A percentile compares a stretch with the other conserved stretches of the same genome.
phyloP scores from a whole-genome alignment of 2,113 vertebrate genomes.

The Cephalopholis sonnerati region DNA sequence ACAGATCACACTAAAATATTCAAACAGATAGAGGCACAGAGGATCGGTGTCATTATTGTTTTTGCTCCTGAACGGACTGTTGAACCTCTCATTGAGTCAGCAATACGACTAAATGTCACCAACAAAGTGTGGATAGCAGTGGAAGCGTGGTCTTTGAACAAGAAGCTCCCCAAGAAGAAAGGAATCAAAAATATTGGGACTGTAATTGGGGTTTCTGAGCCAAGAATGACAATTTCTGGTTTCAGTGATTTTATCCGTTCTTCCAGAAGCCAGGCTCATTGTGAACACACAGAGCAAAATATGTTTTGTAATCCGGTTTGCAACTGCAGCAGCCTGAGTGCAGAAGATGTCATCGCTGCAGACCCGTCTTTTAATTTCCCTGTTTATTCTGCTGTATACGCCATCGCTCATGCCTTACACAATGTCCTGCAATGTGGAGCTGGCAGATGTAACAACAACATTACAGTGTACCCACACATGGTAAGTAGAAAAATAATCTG shows the following conservation, averaged over 20 bases:
- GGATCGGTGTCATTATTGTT: slow-evolving; percentile 71
- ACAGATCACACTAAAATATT: slow-evolving; percentile 62
- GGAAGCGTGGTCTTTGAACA: slow-evolving; percentile 85
- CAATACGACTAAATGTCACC: slow-evolving; percentile 80
- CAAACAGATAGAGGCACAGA: slow-evolving; percentile 68
- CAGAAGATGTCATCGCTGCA: background rate
- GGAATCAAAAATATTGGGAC: slow-evolving; percentile 83
- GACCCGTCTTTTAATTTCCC: slow-evolving; percentile 77
- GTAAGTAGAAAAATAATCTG: slow-evolving; percentile 70
- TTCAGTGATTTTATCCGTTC: slow-evolving; percentile 76
- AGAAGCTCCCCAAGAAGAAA: slow-evolving; percentile 57
- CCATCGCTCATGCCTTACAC: slow-evolving; percentile 86
- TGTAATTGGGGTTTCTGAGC: slow-evolving; percentile 84
- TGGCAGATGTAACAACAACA: slow-evolving; percentile 71
- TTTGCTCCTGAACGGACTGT: slow-evolving; percentile 50
- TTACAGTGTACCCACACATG: slow-evolving; percentile 84
- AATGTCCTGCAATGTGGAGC: slow-evolving; percentile 82
- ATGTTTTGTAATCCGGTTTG: slow-evolving; percentile 80
- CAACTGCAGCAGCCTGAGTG: slow-evolving; percentile 20
- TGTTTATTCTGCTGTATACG: slow-evolving; percentile 84
- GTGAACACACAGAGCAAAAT: background rate
- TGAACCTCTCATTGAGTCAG: slow-evolving; percentile 76
- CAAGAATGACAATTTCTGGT: slow-evolving; percentile 64
- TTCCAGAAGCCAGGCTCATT: background rate
- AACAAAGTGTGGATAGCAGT: slow-evolving; percentile 89